These are phyloP conservation scores for Tenualosa ilisha DNA, from an alignment of 2,797 vertebrate genomes.

Conservation along the genomic window DNA sequence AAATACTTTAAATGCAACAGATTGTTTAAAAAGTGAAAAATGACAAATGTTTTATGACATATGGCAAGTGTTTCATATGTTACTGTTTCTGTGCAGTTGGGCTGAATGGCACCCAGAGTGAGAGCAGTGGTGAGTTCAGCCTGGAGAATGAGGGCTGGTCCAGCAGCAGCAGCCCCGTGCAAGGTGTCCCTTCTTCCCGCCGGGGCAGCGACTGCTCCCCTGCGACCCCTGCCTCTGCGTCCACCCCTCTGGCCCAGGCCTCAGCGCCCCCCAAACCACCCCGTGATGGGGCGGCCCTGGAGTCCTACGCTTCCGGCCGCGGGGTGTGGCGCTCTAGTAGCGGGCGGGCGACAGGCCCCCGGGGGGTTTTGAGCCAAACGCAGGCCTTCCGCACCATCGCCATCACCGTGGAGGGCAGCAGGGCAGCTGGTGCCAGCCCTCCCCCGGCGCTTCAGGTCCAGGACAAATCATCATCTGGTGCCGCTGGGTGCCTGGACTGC, in stretches of 20 bases:
- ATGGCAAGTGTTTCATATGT: background rate
- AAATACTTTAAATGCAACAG: too few relatives aligned
- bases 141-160: constrained; percentile 90
- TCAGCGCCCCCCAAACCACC: constrained; percentile 75
- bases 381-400: constrained; percentile 49
- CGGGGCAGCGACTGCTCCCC: constrained; percentile 65
- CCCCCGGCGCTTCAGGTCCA: background rate
- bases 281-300: constrained; percentile 62
- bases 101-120: constrained; percentile 78
- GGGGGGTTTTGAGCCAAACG: constrained; percentile 48
- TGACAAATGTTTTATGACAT: background rate
- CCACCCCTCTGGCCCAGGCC: constrained; percentile 60
- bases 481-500: constrained; percentile 82
- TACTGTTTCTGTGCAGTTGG: constrained; percentile 31
- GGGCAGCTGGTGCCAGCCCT: background rate
- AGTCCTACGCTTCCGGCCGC: constrained; percentile 28
- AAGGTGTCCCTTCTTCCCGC: constrained; percentile 71
- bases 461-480: constrained; percentile 71
- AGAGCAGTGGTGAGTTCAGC: constrained; percentile 92
- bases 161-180: constrained; percentile 87
- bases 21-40: too few relatives aligned
- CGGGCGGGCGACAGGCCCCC: constrained; percentile 67
- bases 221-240: background rate
- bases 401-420: constrained; percentile 58
- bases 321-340: constrained; percentile 69